Percentiles rank a stretch among this genome's conserved stretches.
These are phyloP conservation scores for Yponomeuta plumbellus DNA, from an alignment of 2,888 invertebrate species.

Conservation along the genomic window DNA sequence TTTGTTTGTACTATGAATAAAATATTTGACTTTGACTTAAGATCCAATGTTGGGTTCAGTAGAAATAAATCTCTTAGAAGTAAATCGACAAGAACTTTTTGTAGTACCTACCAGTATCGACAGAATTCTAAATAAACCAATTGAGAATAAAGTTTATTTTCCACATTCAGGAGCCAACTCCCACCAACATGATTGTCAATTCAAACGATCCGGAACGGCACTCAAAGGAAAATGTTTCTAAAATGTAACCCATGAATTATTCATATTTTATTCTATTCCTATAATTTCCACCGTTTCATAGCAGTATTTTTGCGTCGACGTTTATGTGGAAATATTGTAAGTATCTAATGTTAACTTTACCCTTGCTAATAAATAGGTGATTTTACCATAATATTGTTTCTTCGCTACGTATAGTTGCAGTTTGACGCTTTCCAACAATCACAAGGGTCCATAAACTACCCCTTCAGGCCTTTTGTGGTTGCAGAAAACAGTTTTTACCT, in stretches of 20 bases:
- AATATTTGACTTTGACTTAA: too few relatives aligned
- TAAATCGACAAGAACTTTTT: too few relatives aligned
- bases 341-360: constrained; percentile 6
- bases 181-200: constrained; percentile 3
- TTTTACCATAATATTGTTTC: too few relatives aligned
- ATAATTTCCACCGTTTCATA: constrained; percentile 6
- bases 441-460: too few relatives aligned
- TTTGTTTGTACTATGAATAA: too few relatives aligned
- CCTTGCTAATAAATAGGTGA: neutral
- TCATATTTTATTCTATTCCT: constrained; percentile 14
- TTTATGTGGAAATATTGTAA: neutral
- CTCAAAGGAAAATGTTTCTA: constrained; percentile 7
- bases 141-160: neutral
- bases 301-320: constrained; percentile 1
- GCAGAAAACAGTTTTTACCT: too few relatives aligned
- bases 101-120: neutral
- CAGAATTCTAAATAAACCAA: neutral
- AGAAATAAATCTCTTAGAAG: too few relatives aligned
- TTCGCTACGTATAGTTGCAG: too few relatives aligned
- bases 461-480: too few relatives aligned
- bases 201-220: neutral
- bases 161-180: neutral
- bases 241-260: constrained; percentile 12
- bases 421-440: too few relatives aligned
- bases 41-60: too few relatives aligned